These are phyloP conservation scores for Corydoras sp. DNA, from an alignment of 2,113 vertebrate species.

Conservation along the genomic window DNA sequence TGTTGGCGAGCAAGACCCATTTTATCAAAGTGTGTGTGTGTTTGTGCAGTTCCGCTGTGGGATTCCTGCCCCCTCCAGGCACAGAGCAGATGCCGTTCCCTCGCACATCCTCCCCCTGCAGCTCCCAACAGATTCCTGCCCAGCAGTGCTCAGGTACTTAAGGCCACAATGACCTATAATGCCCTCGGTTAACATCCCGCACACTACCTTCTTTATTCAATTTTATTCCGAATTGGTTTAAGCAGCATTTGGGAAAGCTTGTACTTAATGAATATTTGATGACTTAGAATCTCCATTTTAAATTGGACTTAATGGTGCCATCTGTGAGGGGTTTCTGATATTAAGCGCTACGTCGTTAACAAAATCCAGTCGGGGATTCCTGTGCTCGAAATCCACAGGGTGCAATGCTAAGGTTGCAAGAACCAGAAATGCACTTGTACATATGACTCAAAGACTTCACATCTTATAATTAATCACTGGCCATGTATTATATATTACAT, in stretches of 20 bases:
- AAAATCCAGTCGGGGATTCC: neutral
- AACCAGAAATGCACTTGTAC: no score
- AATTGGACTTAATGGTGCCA: neutral
- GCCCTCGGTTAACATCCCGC: constrained; percentile 20
- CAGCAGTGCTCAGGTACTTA: constrained; percentile 79
- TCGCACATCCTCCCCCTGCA: constrained; percentile 75
- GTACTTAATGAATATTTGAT: constrained; percentile 23
- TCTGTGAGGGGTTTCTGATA: constrained; percentile 15
- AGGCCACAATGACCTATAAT: constrained; percentile 26
- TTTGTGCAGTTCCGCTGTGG: constrained; percentile 70
- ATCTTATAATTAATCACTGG: no score
- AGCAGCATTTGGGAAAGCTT: constrained; percentile 12
- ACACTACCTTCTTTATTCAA: neutral
- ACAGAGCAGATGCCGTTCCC: constrained; percentile 80
- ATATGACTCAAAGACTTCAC: no score
- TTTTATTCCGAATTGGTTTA: constrained; percentile 3
- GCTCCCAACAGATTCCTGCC: constrained; percentile 74
- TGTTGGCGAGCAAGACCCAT: neutral
- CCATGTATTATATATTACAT: no score
- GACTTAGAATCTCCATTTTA: constrained; percentile 8
- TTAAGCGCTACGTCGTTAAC: neutral
- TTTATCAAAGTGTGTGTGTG: neutral
- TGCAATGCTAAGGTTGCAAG: no score
- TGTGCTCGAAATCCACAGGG: no score
- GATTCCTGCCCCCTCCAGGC: constrained; percentile 77